Evolutionary conservation across 2,888 invertebrate species (phyloP), one percentile per base, ranked within the genome.

Genomic region (Drosophila antonietae): DNA sequence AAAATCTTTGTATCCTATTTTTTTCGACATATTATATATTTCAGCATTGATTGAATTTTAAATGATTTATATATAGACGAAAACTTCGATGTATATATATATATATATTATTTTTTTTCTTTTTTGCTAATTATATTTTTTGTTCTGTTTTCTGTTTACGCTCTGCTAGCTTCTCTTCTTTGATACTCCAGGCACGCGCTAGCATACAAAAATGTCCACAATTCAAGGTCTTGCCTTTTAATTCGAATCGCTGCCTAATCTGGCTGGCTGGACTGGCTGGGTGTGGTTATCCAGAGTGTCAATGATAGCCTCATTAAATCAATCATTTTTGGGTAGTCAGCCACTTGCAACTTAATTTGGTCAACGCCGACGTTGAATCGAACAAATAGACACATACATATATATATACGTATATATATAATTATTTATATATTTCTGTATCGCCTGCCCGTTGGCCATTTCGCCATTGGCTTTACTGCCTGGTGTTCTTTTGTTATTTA

Each of bases 301-400:
- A 88, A 74, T 88, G 81, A 83, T 78, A 83, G 86, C 75, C 71
- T 75, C 84, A 81, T 88, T 81, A 87, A 86, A 88, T 85, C 84
- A 89, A 85, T 83, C 87, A 83, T 87, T 88, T 84, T 79, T 74
- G 87, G 84, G 59, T 83, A 78, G 65, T 70, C 87, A 86, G 68
- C 81, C 87, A 81, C 80, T 77, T 77, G 80, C 80, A 77, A 51
- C 87, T 81, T 83, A 83, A 85, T 85, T 87, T 88, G 87, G 76
- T 62, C 82, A 84, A 78, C 75, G 60, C 59, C 63, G 0, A 3
- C 4, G 23, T 23, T 23, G 23, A 23, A 4, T 23, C 23, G 33
- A 51, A 28, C 53, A 31, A 14, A 5, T 63, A 67, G 52, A 52
- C 39, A 41, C 12, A 55, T 39, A 63, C 15, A 18, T 60, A 15